These are phyloP conservation scores for Bradypodion ventrale DNA, from an alignment of 2,797 vertebrate genomes.

Conservation along the genomic window DNA sequence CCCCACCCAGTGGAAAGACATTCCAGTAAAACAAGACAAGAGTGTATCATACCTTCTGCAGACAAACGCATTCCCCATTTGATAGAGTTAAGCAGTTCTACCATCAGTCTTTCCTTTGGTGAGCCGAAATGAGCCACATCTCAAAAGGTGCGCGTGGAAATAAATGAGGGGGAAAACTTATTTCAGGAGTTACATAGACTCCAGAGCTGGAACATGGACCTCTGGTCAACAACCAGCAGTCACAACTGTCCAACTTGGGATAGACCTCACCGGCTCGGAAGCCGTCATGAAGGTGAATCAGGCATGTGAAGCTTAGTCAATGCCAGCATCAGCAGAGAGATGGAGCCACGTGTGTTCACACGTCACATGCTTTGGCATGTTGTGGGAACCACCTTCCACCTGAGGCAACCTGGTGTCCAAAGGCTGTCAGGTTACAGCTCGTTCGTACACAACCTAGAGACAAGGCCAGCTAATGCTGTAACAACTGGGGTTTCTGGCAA, in stretches of 20 bases:
- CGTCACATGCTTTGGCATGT: not conserved
- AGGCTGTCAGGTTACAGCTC: not conserved
- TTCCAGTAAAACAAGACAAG: not conserved
- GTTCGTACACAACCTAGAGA: not conserved
- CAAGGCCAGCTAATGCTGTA: not conserved
- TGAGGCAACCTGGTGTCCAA: not conserved
- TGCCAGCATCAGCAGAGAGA: not conserved
- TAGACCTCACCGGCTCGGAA: not conserved
- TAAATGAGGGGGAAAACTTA: not conserved
- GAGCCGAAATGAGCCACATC: not conserved
- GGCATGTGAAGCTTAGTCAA: not conserved
- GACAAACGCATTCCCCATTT: conserved; percentile 35
- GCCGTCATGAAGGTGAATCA: conserved; percentile 1
- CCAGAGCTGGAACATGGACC: not conserved
- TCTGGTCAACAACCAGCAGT: not conserved
- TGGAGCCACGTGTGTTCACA: not conserved
- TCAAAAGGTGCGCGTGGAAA: not conserved
- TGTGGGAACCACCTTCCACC: not conserved
- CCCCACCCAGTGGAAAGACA: too few relatives aligned
- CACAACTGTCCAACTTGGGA: not conserved
- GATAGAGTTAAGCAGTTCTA: not conserved
- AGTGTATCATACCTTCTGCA: not conserved
- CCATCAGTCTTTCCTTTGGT: not conserved
- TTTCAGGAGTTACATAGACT: not conserved
- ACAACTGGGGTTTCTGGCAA: too few relatives aligned